phyloP scores from a whole-genome alignment of 2,113 vertebrate genomes.

The Dipodomys stephensi region DNA sequence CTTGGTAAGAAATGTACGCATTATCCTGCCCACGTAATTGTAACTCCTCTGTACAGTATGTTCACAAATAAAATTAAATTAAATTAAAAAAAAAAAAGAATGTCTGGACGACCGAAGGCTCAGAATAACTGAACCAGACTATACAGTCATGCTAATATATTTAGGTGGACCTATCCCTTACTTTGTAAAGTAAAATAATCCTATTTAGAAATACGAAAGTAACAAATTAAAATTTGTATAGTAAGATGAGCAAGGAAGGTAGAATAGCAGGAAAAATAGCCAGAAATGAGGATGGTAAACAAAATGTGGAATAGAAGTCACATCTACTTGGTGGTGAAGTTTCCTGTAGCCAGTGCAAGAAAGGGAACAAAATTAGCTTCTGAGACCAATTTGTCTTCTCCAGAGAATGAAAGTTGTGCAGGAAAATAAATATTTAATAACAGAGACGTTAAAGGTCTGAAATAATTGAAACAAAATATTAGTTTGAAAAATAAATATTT shows the following conservation, averaged over 20 bases:
- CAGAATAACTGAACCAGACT: not conserved
- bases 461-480: constrained; percentile 68
- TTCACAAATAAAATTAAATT: too few species aligned
- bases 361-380: not conserved
- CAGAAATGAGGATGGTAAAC: not conserved
- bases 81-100: too few species aligned
- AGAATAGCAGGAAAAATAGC: not conserved
- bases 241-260: not conserved
- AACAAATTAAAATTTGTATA: not conserved
- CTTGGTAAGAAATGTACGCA: too few species aligned
- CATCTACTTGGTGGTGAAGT: not conserved
- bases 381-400: constrained; percentile 29
- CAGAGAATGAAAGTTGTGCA: constrained; percentile 33
- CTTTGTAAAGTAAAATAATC: not conserved
- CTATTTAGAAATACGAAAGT: not conserved
- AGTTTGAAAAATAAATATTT: constrained; percentile 57
- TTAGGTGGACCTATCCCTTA: not conserved
- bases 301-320: not conserved
- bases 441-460: not conserved
- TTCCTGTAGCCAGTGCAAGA: constrained; percentile 24
- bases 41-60: too few species aligned
- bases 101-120: rapidly evolving
- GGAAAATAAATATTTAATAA: constrained; percentile 44
- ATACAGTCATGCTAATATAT: too few species aligned
- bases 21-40: too few species aligned